Evolutionary conservation across 2,888 invertebrate genomes (phyloP), one percentile per base, ranked within the genome.

Genomic region (Metellina segmentata): DNA sequence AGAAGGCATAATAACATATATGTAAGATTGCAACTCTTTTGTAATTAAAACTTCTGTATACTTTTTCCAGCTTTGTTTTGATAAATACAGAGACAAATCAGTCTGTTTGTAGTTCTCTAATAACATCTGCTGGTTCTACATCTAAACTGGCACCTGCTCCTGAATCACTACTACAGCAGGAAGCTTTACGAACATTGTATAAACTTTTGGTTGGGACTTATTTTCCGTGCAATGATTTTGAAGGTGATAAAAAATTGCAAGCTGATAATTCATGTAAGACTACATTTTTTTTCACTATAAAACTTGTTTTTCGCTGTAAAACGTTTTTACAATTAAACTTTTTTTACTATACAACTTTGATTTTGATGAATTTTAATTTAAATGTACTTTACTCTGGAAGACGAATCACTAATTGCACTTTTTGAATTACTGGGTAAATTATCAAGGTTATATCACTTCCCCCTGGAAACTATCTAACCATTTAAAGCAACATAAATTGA

Each of bases 21-120:
- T 34, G 34, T 34, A 34, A 34, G 34, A 34, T 34, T 34, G 34
- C 34, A 34, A 2, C 4, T 34, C 34, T 1, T 49, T 77, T 77
- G n/a, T n/a, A 49, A 77, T 77, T 13, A 16, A 51, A 49, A 77
- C 8, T 49, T 48, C 19, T 49, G 34, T 34, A 4, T 34, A 5
- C 92, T 93, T 93, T 92, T 94, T 95, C 78, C 93, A 97, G 97
- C 48, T 96, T 97, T 93, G 95, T 97, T 34, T 94, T 97, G 52
- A 95, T 97, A 6, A 97, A 97, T 94, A 95, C 96, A 89, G 96
- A 95, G 87, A 95, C 93, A 51, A 93, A 93, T 53, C 90, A 94
- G 13, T 90, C 93, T 16, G 89, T 94, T 7, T 94, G 94, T 74
- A 94, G 94, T 51, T 92, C 94, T n/a, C 93, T 94, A 71, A 52